Conservation (phyloP, 2,113 vertebrate species). For the Paraplagusia blochii region DNA sequence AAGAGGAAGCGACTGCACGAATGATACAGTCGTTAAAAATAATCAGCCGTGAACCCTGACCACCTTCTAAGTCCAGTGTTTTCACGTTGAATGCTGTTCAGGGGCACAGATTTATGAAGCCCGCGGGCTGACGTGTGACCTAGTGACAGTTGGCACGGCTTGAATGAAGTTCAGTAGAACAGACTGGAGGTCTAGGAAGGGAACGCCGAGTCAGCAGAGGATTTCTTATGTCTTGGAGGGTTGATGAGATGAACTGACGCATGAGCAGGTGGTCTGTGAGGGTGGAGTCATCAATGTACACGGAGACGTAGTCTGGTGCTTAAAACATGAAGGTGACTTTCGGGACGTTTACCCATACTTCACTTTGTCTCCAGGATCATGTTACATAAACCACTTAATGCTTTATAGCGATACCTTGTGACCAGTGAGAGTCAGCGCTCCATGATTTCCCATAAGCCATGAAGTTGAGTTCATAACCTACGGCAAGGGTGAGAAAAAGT, state of each 20-base stretch:
- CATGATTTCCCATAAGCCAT: too few relatives aligned
- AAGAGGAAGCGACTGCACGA: conserved; percentile 11
- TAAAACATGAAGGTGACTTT: background rate
- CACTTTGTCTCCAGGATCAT: background rate
- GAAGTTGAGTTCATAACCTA: background rate
- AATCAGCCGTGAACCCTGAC: conserved; percentile 8
- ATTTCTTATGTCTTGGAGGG: too few relatives aligned
- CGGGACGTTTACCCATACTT: background rate
- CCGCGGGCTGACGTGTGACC: background rate
- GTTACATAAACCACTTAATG: background rate
- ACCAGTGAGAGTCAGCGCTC: background rate
- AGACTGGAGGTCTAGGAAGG: background rate
- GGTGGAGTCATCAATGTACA: background rate
- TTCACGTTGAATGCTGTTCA: background rate
- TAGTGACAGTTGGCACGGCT: background rate
- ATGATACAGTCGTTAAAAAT: conserved; percentile 22
- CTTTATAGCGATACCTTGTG: background rate
- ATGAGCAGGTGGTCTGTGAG: background rate
- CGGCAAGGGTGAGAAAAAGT: too few relatives aligned
- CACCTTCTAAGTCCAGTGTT: background rate
- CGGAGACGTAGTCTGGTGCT: background rate
- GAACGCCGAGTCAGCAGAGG: background rate
- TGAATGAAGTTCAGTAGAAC: background rate
- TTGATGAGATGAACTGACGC: background rate
- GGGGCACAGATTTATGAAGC: conserved; percentile 2